A percentile compares a stretch with the other conserved stretches of the same genome.
phyloP scores from a whole-genome alignment of 2,113 vertebrate genomes.

The Gracilinanus agilis region DNA sequence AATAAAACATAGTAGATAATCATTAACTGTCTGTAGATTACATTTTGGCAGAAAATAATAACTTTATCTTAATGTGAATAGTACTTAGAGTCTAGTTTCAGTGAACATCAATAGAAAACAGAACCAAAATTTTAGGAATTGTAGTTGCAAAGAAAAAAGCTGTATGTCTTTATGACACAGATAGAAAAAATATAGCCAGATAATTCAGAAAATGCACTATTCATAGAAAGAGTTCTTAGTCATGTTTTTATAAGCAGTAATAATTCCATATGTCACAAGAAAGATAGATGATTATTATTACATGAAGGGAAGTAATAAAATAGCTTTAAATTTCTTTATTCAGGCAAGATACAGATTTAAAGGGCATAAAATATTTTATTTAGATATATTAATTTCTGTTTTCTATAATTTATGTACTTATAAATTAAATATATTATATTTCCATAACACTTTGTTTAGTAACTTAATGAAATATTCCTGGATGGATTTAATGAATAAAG shows the following conservation, averaged over 20 bases:
- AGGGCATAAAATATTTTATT: not conserved
- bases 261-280: not conserved
- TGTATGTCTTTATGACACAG: not conserved
- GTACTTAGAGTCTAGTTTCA: not conserved
- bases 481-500: not conserved
- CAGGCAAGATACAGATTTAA: not conserved
- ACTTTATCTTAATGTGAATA: not conserved
- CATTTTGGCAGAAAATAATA: slow-evolving; percentile 24
- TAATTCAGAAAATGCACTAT: not conserved
- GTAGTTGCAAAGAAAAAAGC: not conserved
- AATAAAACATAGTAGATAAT: not conserved
- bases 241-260: slow-evolving; percentile 24
- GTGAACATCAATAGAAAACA: not conserved
- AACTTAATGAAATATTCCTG: not conserved
- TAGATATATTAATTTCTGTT: not conserved
- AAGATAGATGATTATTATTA: not conserved
- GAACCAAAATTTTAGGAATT: not conserved
- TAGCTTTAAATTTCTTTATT: not conserved
- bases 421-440: not conserved
- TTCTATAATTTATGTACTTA: not conserved
- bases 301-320: not conserved
- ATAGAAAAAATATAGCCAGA: not conserved
- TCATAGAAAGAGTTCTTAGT: slow-evolving; percentile 22
- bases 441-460: not conserved
- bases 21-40: slow-evolving; percentile 19